A percentile compares a stretch with the other conserved stretches of the same genome.
Conservation (phyloP, 2,113 vertebrate species). For the Prochilodus magdalenae region DNA sequence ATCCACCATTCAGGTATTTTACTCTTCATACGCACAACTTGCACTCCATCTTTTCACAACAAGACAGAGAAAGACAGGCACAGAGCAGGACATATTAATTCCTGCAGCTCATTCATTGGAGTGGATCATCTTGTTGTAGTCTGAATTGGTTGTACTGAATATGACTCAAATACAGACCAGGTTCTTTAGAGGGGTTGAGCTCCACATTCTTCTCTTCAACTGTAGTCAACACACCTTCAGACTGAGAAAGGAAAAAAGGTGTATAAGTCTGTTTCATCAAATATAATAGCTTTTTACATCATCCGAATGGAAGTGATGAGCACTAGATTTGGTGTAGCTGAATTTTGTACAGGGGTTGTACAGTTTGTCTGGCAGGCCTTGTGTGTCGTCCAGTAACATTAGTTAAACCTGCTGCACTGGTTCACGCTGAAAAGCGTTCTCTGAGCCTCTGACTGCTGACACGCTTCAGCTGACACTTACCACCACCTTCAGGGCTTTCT, state of each 20-base stretch:
- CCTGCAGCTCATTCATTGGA: neutral
- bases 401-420: neutral
- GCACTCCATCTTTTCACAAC: slow-evolving; percentile 38
- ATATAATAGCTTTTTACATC: no score
- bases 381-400: no score
- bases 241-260: slow-evolving; percentile 2
- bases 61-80: neutral
- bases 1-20: slow-evolving; percentile 27
- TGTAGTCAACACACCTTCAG: slow-evolving; percentile 32
- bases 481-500: slow-evolving; percentile 49
- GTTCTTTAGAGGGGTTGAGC: slow-evolving; percentile 29
- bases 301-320: no score
- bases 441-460: no score
- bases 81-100: neutral
- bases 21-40: slow-evolving; percentile 8
- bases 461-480: slow-evolving; percentile 31
- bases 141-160: neutral
- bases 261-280: no score
- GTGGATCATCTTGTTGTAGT: no score
- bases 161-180: slow-evolving; percentile 27
- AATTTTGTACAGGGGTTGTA: no score
- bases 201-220: slow-evolving; percentile 7
- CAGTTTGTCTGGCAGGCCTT: no score
- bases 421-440: no score
- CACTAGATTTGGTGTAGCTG: no score